Conservation (phyloP, 92 coral and sea anemone species). For the Zoanthus sansibaricus region DNA sequence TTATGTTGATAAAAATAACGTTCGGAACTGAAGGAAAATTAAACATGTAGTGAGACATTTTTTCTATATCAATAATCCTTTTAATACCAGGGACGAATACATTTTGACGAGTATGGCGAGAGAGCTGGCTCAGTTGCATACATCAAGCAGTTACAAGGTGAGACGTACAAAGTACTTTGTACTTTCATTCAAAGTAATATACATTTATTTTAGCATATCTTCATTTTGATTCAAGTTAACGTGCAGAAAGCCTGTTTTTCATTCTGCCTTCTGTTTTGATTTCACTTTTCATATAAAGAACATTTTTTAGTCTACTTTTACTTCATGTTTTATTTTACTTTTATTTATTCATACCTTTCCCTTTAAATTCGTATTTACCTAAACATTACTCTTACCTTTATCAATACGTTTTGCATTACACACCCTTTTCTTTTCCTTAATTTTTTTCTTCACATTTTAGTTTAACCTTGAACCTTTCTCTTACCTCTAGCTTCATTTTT, state of each 20-base stretch:
- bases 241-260: too few relatives aligned
- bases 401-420: not conserved
- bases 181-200: not conserved
- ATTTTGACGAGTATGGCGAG: slow-evolving; percentile 61
- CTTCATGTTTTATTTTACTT: too few relatives aligned
- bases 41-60: too few relatives aligned
- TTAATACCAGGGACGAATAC: slow-evolving; percentile 56
- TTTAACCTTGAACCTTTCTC: not conserved
- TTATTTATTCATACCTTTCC: not conserved
- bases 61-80: too few relatives aligned
- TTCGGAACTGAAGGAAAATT: too few relatives aligned
- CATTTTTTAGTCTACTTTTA: too few relatives aligned
- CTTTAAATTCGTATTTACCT: not conserved
- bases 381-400: not conserved
- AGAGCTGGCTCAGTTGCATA: slow-evolving; percentile 47
- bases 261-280: too few relatives aligned
- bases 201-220: too few relatives aligned
- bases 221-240: too few relatives aligned
- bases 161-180: not conserved
- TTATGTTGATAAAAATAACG: too few relatives aligned
- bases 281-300: too few relatives aligned
- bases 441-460: too few relatives aligned
- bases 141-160: slow-evolving; percentile 66
- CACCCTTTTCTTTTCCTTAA: not conserved
- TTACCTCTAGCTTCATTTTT: not conserved